A percentile compares a stretch with the other conserved stretches of the same genome.
Evolutionary conservation across 2,888 invertebrate genomes (phyloP).

Genomic region (Chouioia cunea): DNA sequence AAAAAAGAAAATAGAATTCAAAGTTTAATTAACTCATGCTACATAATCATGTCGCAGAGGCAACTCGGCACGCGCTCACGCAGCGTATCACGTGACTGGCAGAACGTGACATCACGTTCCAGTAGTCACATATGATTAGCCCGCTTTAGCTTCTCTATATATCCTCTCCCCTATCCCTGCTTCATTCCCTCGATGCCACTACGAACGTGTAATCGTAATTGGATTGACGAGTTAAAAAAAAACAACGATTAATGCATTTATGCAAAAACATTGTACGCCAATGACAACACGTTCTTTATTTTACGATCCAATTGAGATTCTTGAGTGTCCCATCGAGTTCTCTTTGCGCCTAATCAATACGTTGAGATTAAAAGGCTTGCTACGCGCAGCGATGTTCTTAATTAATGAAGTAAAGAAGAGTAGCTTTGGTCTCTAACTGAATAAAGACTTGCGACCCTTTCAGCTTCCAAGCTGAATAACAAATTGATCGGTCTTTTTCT

Average conservation of each 20-base stretch:
- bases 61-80: neutral
- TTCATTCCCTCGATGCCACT: too few species aligned
- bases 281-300: conserved; percentile 1
- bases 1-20: neutral
- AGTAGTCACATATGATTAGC: too few species aligned
- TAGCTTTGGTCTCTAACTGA: neutral
- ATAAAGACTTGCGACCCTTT: too few species aligned
- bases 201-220: too few species aligned
- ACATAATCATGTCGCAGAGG: conserved; percentile 16
- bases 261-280: neutral
- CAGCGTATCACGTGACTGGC: conserved; percentile 22
- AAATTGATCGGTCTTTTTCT: conserved; percentile 10
- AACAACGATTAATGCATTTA: neutral
- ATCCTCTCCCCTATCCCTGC: too few species aligned
- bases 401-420: conserved; percentile 31
- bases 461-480: conserved; percentile 5
- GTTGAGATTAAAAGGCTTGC: conserved; percentile 27
- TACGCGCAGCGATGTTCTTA: conserved; percentile 7
- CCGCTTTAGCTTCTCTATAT: too few species aligned
- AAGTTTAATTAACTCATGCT: conserved; percentile 26
- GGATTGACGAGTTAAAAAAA: neutral
- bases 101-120: conserved; percentile 18
- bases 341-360: conserved; percentile 25
- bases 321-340: conserved; percentile 1
- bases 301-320: conserved; percentile 19